Conservation (phyloP, 2,797 vertebrate genomes). For the Cheirogaleus major region DNA sequence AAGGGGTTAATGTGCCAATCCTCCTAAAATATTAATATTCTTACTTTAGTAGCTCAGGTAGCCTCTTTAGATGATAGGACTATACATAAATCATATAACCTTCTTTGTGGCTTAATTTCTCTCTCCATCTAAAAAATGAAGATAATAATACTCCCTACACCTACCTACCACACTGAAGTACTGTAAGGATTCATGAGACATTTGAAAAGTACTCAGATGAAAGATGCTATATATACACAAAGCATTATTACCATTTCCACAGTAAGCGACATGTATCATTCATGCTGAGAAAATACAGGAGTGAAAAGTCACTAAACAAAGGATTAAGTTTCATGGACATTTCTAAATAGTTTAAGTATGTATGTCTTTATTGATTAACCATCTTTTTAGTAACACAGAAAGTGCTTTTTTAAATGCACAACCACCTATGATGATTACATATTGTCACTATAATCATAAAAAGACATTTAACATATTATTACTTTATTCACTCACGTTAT, state of each 20-base stretch:
- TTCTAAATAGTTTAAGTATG: slow-evolving; percentile 37
- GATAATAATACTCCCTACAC: slow-evolving; percentile 1
- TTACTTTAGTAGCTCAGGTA: slow-evolving; percentile 7
- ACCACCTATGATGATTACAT: not conserved
- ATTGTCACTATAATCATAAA: not conserved
- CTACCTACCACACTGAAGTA: slow-evolving; percentile 31
- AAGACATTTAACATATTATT: not conserved
- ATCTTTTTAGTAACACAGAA: not conserved
- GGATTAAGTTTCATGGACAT: slow-evolving; percentile 17
- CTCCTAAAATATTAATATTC: slow-evolving; percentile 28
- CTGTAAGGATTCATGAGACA: slow-evolving; percentile 5
- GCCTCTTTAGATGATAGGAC: not conserved
- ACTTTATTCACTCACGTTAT: slow-evolving; percentile 2
- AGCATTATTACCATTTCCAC: slow-evolving; percentile 31
- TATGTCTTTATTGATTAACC: not conserved
- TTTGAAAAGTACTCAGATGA: slow-evolving; percentile 44
- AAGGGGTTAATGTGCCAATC: not conserved
- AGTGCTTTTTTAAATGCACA: not conserved
- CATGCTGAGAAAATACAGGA: slow-evolving; percentile 28
- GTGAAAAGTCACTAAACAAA: slow-evolving; percentile 22
- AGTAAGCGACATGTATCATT: slow-evolving; percentile 28
- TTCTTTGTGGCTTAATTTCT: slow-evolving; percentile 36
- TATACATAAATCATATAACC: not conserved
- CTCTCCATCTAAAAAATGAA: slow-evolving; percentile 52
- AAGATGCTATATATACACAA: slow-evolving; percentile 39